A percentile compares a stretch with the other conserved stretches of the same genome.
phyloP scores from a whole-genome alignment of 1,140 invertebrate species.

The Choristoneura fumiferana region DNA sequence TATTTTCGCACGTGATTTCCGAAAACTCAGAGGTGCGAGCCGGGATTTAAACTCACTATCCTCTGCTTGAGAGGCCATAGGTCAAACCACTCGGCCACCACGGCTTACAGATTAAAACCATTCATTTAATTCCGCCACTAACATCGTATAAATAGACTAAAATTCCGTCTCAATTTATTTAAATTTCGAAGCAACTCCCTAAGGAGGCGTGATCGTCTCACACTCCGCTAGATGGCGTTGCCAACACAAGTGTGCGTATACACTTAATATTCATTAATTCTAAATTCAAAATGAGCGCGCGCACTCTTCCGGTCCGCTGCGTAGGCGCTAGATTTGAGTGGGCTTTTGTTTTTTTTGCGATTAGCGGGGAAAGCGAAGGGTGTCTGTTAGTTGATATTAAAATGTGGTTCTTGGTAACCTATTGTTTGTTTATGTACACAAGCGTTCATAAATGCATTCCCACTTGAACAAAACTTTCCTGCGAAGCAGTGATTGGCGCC shows the following conservation, averaged over 20 bases:
- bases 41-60: too few species aligned
- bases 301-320: slow-evolving; percentile 44
- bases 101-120: too few species aligned
- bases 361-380: not conserved
- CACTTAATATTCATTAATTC: slow-evolving; percentile 67
- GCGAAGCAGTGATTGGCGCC: too few species aligned
- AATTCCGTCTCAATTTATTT: slow-evolving; percentile 17
- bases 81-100: too few species aligned
- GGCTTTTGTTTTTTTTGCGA: slow-evolving; percentile 39
- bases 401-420: too few species aligned
- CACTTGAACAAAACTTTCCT: too few species aligned
- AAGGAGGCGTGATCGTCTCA: slow-evolving; percentile 44
- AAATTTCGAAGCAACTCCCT: slow-evolving; percentile 33
- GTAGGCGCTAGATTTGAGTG: slow-evolving; percentile 36
- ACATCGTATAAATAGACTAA: slow-evolving; percentile 2
- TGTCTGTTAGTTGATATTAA: not conserved
- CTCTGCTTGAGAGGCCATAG: too few species aligned
- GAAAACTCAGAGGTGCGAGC: too few species aligned
- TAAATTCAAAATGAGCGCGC: slow-evolving; percentile 36
- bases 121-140: too few species aligned
- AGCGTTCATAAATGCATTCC: too few species aligned
- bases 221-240: slow-evolving; percentile 44
- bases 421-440: too few species aligned
- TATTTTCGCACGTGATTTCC: too few species aligned
- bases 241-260: slow-evolving; percentile 32